Evolutionary conservation across 2,888 invertebrate species (phyloP).

Genomic region (Hemithea aestivaria): DNA sequence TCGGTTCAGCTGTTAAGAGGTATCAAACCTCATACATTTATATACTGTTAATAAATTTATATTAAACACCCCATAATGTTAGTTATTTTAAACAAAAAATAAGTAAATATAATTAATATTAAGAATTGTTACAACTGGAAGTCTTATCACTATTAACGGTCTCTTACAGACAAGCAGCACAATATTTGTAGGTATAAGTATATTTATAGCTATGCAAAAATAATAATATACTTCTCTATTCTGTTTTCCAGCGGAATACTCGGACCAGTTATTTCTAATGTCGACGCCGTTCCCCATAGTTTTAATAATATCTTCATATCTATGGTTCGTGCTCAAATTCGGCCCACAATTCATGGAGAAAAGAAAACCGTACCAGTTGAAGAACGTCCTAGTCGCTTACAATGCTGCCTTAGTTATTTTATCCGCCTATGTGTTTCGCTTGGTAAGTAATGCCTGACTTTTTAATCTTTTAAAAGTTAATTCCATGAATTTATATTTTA

Average conservation of each 20-base stretch:
- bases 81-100: too few species aligned
- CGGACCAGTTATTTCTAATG: slow-evolving; percentile 80
- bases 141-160: too few species aligned
- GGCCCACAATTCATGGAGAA: slow-evolving; percentile 86
- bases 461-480: slow-evolving; percentile 3
- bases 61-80: too few species aligned
- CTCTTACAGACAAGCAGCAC: too few species aligned
- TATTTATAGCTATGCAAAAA: neutral
- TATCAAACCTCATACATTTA: too few species aligned
- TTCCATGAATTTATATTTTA: too few species aligned
- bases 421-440: slow-evolving; percentile 70
- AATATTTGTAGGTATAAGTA: too few species aligned
- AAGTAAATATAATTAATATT: too few species aligned
- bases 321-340: slow-evolving; percentile 81
- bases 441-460: slow-evolving; percentile 62
- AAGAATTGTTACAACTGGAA: too few species aligned
- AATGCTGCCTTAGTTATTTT: slow-evolving; percentile 82
- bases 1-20: too few species aligned
- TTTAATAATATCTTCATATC: slow-evolving; percentile 76
- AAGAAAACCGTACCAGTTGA: slow-evolving; percentile 79
- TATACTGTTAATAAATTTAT: too few species aligned
- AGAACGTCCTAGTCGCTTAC: slow-evolving; percentile 80
- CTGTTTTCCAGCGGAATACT: slow-evolving; percentile 40
- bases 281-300: slow-evolving; percentile 80
- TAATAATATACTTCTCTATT: neutral